Evolutionary conservation across 2,888 invertebrate species (phyloP).

Genomic region (Osedax frankpressi): DNA sequence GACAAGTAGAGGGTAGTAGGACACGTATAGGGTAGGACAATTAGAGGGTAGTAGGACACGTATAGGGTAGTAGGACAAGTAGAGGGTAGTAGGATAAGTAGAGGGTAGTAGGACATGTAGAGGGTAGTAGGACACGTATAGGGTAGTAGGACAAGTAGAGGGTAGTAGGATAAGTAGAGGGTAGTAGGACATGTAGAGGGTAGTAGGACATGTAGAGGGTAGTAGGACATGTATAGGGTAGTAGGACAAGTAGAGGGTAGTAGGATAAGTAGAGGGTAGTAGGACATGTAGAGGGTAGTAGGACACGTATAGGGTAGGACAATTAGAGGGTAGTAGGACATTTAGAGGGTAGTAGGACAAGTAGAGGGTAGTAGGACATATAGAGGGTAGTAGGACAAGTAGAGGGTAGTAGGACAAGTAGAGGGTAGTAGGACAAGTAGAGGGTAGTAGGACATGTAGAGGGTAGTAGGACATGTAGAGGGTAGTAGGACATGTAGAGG

Average conservation of each 20-base stretch:
- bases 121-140: too few species aligned
- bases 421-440: too few species aligned
- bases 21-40: background rate
- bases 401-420: too few species aligned
- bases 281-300: background rate
- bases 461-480: too few species aligned
- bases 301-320: background rate
- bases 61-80: too few species aligned
- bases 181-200: background rate
- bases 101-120: background rate
- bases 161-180: background rate
- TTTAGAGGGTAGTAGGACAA: too few species aligned
- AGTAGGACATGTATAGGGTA: background rate
- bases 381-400: too few species aligned
- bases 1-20: background rate
- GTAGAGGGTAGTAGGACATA: too few species aligned
- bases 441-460: too few species aligned
- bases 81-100: background rate
- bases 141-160: background rate
- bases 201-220: background rate
- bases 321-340: too few species aligned
- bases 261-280: background rate
- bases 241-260: background rate
- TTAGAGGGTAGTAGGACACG: too few species aligned
- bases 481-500: too few species aligned